Evolutionary conservation across 2,888 invertebrate species (phyloP), one percentile per base, ranked within the genome.

Genomic region (Lacanobia wlatinum): DNA sequence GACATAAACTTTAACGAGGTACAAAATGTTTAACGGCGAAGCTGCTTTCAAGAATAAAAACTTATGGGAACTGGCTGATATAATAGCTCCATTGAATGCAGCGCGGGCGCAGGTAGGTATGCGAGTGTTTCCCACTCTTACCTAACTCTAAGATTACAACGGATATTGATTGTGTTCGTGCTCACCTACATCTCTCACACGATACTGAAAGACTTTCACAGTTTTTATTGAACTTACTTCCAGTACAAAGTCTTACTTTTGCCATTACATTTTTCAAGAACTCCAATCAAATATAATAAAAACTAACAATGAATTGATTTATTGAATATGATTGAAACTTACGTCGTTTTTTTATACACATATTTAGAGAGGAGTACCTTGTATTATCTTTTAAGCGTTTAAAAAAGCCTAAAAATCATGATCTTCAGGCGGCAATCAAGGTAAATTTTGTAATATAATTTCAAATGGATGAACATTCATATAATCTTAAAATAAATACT

Each of bases 101-200:
- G 85, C 87, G 87, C 70, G 46, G 55, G 68, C 55, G 76, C 88
- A 90, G 73, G 76, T 88, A 90, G 73, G 79, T 92, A 90, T 88
- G 89, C 82, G 84, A 89, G 91, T 91, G 91, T 94, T 92, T 91
- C 83, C 88, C 92, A 91, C 83, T 92, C 89, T 94, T 94, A 94
- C 92, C 90, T 93, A 94, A 96, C 92, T 86, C 87, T 86, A 87
- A 86, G 87, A 92, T 92, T 91, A 93, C 92, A 93, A 91, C 94
- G 94, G 94, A 95, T 95, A 95, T 94, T 87, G 92, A 95, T 94
- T 95, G 93, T 94, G 85, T 86, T 90, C 81, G 86, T 85, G 82
- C 88, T 90, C 92, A 90, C 89, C 88, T 91, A 90, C 89, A 88
- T 91, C 89, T 92, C 91, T 88, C 92, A 90, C 91, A 91, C 89